These are phyloP conservation scores for Napeogenes inachia DNA, from an alignment of 2,888 invertebrate species.

Conservation along the genomic window DNA sequence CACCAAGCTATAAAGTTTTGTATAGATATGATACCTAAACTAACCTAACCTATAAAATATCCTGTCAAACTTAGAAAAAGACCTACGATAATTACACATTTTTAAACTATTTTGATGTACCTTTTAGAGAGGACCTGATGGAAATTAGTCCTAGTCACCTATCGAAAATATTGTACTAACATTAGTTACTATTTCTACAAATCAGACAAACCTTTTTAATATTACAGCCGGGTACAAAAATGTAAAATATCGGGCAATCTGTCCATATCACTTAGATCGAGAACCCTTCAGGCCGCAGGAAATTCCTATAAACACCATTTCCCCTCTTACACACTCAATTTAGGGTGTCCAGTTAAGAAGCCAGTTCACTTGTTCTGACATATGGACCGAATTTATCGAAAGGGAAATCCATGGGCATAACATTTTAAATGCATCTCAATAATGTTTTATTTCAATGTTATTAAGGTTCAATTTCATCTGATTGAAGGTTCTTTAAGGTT, in stretches of 20 bases:
- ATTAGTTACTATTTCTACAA: neutral
- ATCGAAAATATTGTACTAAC: too few species aligned
- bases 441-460: neutral
- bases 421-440: conserved; percentile 18
- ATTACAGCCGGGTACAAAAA: conserved; percentile 5
- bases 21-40: neutral
- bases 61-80: too few species aligned
- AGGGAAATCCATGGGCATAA: conserved; percentile 42
- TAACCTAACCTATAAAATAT: too few species aligned
- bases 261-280: conserved; percentile 14
- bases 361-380: conserved; percentile 69
- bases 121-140: too few species aligned
- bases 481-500: conserved; percentile 21
- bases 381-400: conserved; percentile 65
- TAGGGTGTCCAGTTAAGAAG: conserved; percentile 73
- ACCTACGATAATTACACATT: too few species aligned
- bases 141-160: too few species aligned
- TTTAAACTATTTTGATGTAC: too few species aligned
- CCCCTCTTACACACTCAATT: conserved; percentile 64
- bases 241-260: conserved; percentile 7
- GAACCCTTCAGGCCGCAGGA: conserved; percentile 46
- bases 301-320: conserved; percentile 71
- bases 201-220: neutral
- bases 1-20: conserved; percentile 15
- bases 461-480: conserved; percentile 34